A percentile compares a stretch with the other conserved stretches of the same genome.
Conservation (phyloP, 2,797 vertebrate species). For the Siniperca scherzeri region DNA sequence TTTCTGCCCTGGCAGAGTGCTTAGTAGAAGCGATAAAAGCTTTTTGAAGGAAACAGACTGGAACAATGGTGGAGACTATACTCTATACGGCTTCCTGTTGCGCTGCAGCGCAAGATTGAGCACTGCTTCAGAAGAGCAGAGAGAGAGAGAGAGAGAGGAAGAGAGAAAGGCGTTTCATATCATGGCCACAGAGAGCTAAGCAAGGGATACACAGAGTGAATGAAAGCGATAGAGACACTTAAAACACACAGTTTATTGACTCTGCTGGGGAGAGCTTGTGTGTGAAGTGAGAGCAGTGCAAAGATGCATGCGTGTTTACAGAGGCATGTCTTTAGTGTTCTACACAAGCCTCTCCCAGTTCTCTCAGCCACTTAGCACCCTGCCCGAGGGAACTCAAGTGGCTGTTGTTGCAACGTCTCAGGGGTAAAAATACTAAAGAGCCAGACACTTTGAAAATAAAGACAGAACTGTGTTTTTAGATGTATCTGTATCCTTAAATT, state of each 20-base stretch:
- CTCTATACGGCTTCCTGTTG: slow-evolving; percentile 84
- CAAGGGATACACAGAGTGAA: slow-evolving; percentile 59
- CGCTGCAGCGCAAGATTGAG: slow-evolving; percentile 71
- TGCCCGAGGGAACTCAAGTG: slow-evolving; percentile 63
- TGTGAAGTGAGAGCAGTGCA: slow-evolving; percentile 68
- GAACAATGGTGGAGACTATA: slow-evolving; percentile 74
- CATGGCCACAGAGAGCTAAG: slow-evolving; percentile 51
- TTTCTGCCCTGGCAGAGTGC: slow-evolving; percentile 74
- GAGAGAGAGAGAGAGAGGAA: slow-evolving; percentile 39
- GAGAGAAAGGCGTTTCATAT: slow-evolving; percentile 59
- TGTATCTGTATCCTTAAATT: slow-evolving; percentile 22
- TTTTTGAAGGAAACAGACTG: slow-evolving; percentile 77
- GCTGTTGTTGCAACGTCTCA: slow-evolving; percentile 62
- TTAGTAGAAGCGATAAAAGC: slow-evolving; percentile 77
- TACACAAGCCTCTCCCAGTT: slow-evolving; percentile 54
- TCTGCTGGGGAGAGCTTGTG: slow-evolving; percentile 58
- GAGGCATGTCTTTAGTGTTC: slow-evolving; percentile 68
- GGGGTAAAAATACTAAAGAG: slow-evolving; percentile 62
- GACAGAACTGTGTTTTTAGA: slow-evolving; percentile 36
- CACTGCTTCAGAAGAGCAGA: slow-evolving; percentile 68
- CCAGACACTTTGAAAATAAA: slow-evolving; percentile 47
- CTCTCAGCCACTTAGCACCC: slow-evolving; percentile 71
- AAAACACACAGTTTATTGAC: slow-evolving; percentile 79
- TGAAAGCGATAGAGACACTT: slow-evolving; percentile 71
- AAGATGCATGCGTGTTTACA: slow-evolving; percentile 66